Conservation (phyloP, 2,888 invertebrate genomes). For the Synanthedon vespiformis region DNA sequence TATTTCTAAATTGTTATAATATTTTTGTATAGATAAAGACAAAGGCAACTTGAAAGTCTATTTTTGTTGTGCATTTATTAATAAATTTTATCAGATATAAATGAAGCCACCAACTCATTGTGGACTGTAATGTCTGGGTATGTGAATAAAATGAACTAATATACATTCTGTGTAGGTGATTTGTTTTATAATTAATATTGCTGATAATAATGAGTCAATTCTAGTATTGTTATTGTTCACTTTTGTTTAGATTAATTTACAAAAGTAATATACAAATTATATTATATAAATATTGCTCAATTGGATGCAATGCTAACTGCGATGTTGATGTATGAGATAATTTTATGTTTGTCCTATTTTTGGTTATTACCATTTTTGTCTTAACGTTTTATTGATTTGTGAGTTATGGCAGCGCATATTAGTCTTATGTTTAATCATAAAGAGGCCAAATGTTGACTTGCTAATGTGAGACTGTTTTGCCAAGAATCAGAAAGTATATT, state of each 20-base stretch:
- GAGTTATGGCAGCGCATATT: constrained; percentile 69
- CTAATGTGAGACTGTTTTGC: constrained; percentile 72
- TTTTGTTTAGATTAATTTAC: constrained; percentile 65
- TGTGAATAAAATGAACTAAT: constrained; percentile 30
- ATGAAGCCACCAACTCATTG: constrained; percentile 50
- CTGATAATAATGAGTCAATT: constrained; percentile 68
- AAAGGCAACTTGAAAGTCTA: constrained; percentile 63
- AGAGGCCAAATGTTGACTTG: constrained; percentile 72
- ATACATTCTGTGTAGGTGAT: constrained; percentile 22
- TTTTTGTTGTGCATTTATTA: constrained; percentile 70
- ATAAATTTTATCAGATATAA: constrained; percentile 50
- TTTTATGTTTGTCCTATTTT: constrained; percentile 54
- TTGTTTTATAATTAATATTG: constrained; percentile 45
- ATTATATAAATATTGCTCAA: constrained; percentile 61
- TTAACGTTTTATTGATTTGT: constrained; percentile 58
- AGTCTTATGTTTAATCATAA: constrained; percentile 66
- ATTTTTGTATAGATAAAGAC: constrained; percentile 67
- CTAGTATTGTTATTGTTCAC: constrained; percentile 62
- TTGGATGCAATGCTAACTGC: constrained; percentile 65
- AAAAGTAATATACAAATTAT: constrained; percentile 49
- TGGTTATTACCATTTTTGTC: constrained; percentile 53
- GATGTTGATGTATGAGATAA: constrained; percentile 52
- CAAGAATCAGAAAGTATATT: constrained; percentile 71
- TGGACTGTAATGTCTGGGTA: constrained; percentile 58
- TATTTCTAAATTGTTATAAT: constrained; percentile 68